Evolutionary conservation across 2,797 vertebrate genomes (phyloP).

Genomic region (Emydoidea blandingii): DNA sequence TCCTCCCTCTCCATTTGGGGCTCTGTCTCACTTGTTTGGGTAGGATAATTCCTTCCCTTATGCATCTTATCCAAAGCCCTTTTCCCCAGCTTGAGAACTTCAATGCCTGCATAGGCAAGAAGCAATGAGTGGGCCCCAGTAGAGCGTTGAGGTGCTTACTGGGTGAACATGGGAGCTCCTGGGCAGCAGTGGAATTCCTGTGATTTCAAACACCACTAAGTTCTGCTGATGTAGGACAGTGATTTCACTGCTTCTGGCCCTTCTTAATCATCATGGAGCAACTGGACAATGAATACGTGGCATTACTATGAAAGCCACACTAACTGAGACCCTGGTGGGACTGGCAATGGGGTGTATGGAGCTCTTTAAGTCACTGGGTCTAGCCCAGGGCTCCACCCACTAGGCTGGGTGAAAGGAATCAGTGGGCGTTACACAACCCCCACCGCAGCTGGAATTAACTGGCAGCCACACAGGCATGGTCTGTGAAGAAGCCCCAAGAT

Average conservation of each 20-base stretch:
- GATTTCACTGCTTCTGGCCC: background rate
- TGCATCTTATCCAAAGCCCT: background rate
- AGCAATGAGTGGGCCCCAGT: background rate
- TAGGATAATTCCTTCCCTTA: background rate
- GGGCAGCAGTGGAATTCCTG: background rate
- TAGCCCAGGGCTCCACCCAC: fast-evolving
- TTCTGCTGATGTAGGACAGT: background rate
- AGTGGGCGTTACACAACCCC: background rate
- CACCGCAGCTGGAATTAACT: background rate
- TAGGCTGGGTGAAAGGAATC: background rate
- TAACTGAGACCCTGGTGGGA: background rate
- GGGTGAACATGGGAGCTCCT: background rate
- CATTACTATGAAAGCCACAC: too few species aligned
- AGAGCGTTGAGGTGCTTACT: background rate
- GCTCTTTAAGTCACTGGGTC: background rate
- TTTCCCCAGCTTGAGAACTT: background rate
- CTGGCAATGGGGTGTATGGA: background rate
- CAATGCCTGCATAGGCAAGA: background rate
- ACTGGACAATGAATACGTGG: background rate
- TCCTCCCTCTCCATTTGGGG: background rate
- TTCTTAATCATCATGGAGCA: background rate
- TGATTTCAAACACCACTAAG: background rate
- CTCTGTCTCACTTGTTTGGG: background rate
- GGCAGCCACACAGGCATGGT: background rate
- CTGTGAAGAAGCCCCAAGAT: slow-evolving; percentile 30